Percentiles rank a stretch among this genome's conserved stretches.
Conservation (phyloP, 2,797 vertebrate species). For the Pelobates cultripes region DNA sequence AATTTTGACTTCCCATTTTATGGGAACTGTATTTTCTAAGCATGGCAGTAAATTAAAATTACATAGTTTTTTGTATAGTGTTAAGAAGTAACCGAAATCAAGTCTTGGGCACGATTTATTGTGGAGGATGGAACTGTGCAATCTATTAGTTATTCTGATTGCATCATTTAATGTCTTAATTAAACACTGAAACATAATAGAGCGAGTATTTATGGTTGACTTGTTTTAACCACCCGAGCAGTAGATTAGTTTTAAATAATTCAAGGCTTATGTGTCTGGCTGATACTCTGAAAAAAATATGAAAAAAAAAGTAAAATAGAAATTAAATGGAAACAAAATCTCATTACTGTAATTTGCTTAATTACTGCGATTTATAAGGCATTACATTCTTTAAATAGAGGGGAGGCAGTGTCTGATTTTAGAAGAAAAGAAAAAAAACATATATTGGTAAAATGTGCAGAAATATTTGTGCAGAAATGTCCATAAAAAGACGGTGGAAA, state of each 20-base stretch:
- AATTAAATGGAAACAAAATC: conserved; percentile 40
- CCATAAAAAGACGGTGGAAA: not conserved
- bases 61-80: not conserved
- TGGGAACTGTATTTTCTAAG: conserved; percentile 4
- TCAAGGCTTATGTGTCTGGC: conserved; percentile 37
- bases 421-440: not conserved
- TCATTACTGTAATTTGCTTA: conserved; percentile 39
- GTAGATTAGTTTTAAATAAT: conserved; percentile 48
- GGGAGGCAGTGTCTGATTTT: not conserved
- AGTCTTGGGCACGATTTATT: conserved; percentile 27
- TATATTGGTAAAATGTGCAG: not conserved
- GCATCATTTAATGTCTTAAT: conserved; percentile 54
- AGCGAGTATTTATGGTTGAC: conserved; percentile 47
- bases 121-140: conserved; percentile 14
- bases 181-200: conserved; percentile 51
- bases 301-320: conserved; percentile 11
- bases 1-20: too few relatives aligned
- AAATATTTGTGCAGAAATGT: not conserved
- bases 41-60: conserved; percentile 11
- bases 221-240: conserved; percentile 18
- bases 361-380: conserved; percentile 20
- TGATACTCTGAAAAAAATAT: conserved; percentile 22
- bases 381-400: not conserved
- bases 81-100: conserved; percentile 21
- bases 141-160: conserved; percentile 48